Evolutionary conservation across 2,797 vertebrate genomes (phyloP), one percentile per base, ranked within the genome.

Genomic region (Rhinichthys osculus): DNA sequence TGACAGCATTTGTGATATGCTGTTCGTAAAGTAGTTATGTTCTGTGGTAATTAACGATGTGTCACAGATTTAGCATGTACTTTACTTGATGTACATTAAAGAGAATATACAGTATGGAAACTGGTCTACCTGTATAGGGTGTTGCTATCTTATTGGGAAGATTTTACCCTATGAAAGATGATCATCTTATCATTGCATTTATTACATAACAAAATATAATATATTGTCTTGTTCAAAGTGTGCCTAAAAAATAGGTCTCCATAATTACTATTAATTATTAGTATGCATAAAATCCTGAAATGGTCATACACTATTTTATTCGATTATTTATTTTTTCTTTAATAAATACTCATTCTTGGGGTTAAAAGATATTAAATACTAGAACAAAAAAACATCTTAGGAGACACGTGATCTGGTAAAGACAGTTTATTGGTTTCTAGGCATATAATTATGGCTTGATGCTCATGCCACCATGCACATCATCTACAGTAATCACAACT

Each of bases 391-490:
- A 10, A 23, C 1, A 62, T 14, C 1, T n/a, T 27, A 35, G 3
- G n/a, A 84, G 35, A 33, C 66, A 42, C 35, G 4, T 70, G 27
- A 79, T 30, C 67, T 71, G 83, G 66, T 70, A 85, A 85, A 85
- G 69, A 71, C n/a, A 77, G 47, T 86, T 87, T 85, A 84, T 83
- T 70, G 16, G 73, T 86, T 85, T 50, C 54, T 87, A 82, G 38
- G 77, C 52, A 50, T 85, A 83, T 85, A 80, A 59, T 30, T 33
- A 27, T 81, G 85, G 84, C 80, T 87, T 59, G 72, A 84, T 59
- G 33, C 62, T 89, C 85, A 90, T 87, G 57, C 87, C 84, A 83
- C 86, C 87, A 88, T 88, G 83, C 89, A 86, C 83, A 84, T 85
- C 72, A 62, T 81, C 69, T 83, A 87, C 76, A 87, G 85, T 66